phyloP scores from a whole-genome alignment of 2,888 invertebrate genomes.

The Leptogaster cylindrica region DNA sequence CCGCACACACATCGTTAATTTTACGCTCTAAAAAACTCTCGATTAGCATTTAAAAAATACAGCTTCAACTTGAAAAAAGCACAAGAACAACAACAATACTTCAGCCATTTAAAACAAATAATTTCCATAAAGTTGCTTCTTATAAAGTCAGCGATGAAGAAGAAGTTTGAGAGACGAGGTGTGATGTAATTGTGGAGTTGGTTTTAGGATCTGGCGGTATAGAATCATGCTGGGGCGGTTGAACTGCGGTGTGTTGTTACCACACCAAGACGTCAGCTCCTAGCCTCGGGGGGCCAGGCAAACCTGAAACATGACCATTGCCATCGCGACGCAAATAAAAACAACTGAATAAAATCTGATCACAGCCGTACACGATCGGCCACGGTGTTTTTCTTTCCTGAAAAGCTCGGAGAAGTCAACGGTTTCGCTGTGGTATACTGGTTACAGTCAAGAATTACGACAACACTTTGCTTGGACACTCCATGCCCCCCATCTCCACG shows the following conservation, averaged over 20 bases:
- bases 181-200: neutral
- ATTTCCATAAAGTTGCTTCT: slow-evolving; percentile 14
- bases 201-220: neutral
- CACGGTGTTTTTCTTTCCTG: neutral
- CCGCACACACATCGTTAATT: slow-evolving; percentile 10
- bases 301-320: slow-evolving; percentile 19
- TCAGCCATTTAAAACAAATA: slow-evolving; percentile 1
- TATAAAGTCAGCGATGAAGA: neutral
- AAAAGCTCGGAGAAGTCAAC: neutral
- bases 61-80: slow-evolving; percentile 3
- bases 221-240: neutral
- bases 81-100: too few relatives aligned
- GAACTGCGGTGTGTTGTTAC: neutral
- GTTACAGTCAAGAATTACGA: neutral
- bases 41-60: slow-evolving; percentile 1
- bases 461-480: too few relatives aligned
- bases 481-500: too few relatives aligned
- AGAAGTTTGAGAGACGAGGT: neutral
- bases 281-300: neutral
- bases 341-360: neutral
- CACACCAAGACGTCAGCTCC: neutral
- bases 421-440: neutral
- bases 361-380: neutral
- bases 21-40: neutral
- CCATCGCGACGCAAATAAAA: neutral